These are phyloP conservation scores for Heliconius melpomene DNA, from an alignment of 1,140 invertebrate species.

Conservation along the genomic window DNA sequence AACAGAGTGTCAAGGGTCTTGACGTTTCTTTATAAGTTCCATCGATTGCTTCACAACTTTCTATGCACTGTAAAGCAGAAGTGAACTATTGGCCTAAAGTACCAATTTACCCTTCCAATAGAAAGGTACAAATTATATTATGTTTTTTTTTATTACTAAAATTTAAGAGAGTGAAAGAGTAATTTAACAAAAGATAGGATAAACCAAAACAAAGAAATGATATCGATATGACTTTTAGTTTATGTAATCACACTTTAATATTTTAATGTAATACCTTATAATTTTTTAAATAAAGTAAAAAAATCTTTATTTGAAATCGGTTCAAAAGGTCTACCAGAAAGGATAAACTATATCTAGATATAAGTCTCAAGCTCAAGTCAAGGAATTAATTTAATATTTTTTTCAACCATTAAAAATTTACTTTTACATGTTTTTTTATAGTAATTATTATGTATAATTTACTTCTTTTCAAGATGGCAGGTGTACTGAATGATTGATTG, in stretches of 20 bases:
- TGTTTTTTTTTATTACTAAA: neutral
- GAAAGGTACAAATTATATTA: neutral
- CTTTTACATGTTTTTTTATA: neutral
- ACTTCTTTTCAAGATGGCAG: neutral
- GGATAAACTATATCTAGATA: neutral
- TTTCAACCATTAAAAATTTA: neutral
- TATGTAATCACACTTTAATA: no score
- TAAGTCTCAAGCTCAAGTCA: neutral
- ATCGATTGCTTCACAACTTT: constrained; percentile 18
- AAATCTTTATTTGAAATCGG: no score
- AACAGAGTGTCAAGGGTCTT: neutral
- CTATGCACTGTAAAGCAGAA: neutral
- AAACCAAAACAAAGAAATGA: no score
- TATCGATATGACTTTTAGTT: no score
- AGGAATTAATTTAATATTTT: neutral
- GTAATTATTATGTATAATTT: neutral
- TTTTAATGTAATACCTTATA: no score
- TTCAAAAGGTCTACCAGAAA: no score
- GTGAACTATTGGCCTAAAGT: neutral
- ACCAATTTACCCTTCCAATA: neutral
- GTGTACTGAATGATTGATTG: constrained; percentile 4
- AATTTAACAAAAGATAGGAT: no score
- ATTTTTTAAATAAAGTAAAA: no score
- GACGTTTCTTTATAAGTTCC: neutral
- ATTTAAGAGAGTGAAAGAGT: neutral